Base-by-base conservation (phyloP, 2,113 vertebrate genomes). In the Piaya cayana region DNA sequence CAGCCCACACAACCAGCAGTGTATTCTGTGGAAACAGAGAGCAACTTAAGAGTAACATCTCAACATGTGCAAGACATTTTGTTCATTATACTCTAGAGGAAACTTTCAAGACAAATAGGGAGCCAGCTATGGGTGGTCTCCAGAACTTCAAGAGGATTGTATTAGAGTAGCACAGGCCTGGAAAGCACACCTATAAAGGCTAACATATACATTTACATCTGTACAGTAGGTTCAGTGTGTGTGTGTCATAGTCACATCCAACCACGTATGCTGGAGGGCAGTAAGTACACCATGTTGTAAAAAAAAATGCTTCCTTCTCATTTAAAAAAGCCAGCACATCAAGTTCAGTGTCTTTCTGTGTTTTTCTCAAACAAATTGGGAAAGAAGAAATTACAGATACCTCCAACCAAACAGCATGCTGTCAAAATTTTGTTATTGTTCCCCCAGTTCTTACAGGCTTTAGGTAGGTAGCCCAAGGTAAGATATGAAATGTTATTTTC, bases 41-140 rank as follows among this genome's bases (percentile, higher is more conserved):
- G 75, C 75, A 88, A 56, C 64, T 89, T 50, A 85, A 39, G 68
- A 94, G 92, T 59, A 86, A 92, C 80, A 82, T 92, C 82, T 65
- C 94, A 90, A 92, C 96, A 96, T 90, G 55, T 96, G 94, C 88
- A 97, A 97, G 89, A 87, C 82, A 94, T 96, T 97, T 97, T 90
- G 88, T 93, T 93, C 92, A 64, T 84, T 80, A 27, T 70, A 88
- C 92, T 96, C 62, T 75, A 62, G 68, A 97, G 80, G 59, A 88
- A 94, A 63, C 84, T 45, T 90, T 93, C 90, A 90, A 97, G 67
- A 85, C 74, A 72, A 96, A 91, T 12, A 97, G 86, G 43, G 86
- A 97, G 82, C 70, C 78, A 90, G 85, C 91, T 96, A 93, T 70
- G 96, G 95, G 97, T 97, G 95, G 95, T 96, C 95, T 97, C 95